Evolutionary conservation across 1,140 invertebrate species (phyloP).

Genomic region (Drosophila bipectinata): DNA sequence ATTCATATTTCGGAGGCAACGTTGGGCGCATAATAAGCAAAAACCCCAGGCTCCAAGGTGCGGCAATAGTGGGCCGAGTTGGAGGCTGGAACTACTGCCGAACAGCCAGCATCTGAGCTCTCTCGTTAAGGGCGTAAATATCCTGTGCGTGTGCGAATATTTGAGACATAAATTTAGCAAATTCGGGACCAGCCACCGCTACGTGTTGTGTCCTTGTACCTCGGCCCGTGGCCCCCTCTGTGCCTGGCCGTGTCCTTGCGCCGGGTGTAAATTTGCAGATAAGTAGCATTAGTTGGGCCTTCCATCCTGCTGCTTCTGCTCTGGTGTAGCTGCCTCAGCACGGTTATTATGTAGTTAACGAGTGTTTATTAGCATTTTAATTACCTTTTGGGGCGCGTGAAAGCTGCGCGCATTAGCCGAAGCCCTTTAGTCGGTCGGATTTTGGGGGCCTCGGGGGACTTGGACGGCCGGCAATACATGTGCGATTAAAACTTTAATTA

Average conservation of each 20-base stretch:
- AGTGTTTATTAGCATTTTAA: conserved; percentile 82
- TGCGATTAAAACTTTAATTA: conserved; percentile 73
- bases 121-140: conserved; percentile 12
- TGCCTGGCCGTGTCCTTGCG: conserved; percentile 11
- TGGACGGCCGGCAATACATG: conserved; percentile 17
- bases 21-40: conserved; percentile 70
- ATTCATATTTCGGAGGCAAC: conserved; percentile 74
- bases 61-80: neutral
- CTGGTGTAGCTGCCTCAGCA: conserved; percentile 11
- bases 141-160: conserved; percentile 58
- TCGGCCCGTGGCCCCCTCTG: neutral
- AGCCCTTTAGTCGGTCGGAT: conserved; percentile 46
- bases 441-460: conserved; percentile 25
- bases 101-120: conserved; percentile 12
- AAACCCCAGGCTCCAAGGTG: conserved; percentile 23
- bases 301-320: conserved; percentile 37
- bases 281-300: conserved; percentile 73
- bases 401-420: conserved; percentile 74
- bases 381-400: conserved; percentile 78
- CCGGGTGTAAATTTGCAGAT: conserved; percentile 79
- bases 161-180: conserved; percentile 77
- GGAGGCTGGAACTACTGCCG: conserved; percentile 15
- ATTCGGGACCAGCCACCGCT: conserved; percentile 44
- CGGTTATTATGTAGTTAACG: conserved; percentile 80
- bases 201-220: conserved; percentile 40